Evolutionary conservation across 2,797 vertebrate species (phyloP).

Genomic region (Acipenser ruthenus): DNA sequence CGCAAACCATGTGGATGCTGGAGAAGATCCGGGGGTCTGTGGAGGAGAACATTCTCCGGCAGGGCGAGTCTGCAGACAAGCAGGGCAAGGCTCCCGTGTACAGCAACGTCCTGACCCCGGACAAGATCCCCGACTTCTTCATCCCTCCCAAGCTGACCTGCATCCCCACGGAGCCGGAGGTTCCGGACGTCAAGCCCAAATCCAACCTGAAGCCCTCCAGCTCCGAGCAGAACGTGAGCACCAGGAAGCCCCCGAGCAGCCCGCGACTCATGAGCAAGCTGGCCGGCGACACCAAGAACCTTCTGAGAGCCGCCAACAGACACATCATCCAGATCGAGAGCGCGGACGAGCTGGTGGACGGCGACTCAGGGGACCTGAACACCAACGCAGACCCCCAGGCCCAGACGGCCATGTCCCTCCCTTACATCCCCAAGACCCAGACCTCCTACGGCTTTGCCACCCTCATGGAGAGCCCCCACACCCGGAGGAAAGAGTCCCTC

Average conservation of each 20-base stretch:
- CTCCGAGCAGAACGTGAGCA: slow-evolving; percentile 68
- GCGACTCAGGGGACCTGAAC: slow-evolving; percentile 48
- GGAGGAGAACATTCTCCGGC: slow-evolving; percentile 29
- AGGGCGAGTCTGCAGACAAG: slow-evolving; percentile 44
- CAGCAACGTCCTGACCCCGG: slow-evolving; percentile 91
- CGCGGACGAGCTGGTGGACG: slow-evolving; percentile 72
- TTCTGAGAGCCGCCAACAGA: slow-evolving; percentile 70
- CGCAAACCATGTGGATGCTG: slow-evolving; percentile 35
- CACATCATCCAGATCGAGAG: slow-evolving; percentile 96
- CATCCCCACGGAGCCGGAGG: slow-evolving; percentile 57
- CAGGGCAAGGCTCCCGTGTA: slow-evolving; percentile 50
- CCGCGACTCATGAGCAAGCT: slow-evolving; percentile 72
- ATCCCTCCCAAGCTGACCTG: slow-evolving; percentile 86
- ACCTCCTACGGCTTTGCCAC: slow-evolving; percentile 90
- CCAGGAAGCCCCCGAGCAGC: slow-evolving; percentile 66
- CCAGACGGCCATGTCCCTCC: slow-evolving; percentile 83
- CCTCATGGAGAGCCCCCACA: slow-evolving; percentile 90
- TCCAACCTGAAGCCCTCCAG: slow-evolving; percentile 53
- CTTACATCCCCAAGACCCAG: slow-evolving; percentile 88
- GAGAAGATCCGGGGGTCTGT: slow-evolving; percentile 42
- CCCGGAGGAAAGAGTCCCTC: slow-evolving; percentile 85
- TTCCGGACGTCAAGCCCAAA: slow-evolving; percentile 41
- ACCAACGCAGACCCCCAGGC: slow-evolving; percentile 82
- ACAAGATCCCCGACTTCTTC: slow-evolving; percentile 96
- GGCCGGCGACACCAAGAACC: slow-evolving; percentile 68